phyloP scores from a whole-genome alignment of 2,113 vertebrate species.

The Thamnaconus septentrionalis region DNA sequence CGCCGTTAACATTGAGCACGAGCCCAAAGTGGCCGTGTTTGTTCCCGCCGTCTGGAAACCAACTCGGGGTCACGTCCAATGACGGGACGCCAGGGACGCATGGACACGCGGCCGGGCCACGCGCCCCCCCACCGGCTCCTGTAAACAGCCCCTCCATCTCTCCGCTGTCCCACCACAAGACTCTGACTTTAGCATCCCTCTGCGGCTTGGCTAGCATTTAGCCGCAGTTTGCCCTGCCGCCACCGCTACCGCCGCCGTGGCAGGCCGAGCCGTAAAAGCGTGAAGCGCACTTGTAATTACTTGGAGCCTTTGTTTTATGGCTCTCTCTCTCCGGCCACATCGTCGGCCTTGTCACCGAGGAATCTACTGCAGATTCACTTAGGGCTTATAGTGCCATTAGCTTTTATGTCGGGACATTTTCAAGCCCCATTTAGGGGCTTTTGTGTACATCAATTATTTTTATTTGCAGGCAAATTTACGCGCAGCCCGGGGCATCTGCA shows the following conservation, averaged over 20 bases:
- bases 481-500: conserved; percentile 14
- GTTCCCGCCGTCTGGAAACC: conserved; percentile 59
- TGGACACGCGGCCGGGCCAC: background rate
- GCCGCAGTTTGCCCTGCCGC: background rate
- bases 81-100: conserved; percentile 42
- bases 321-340: conserved; percentile 30
- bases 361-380: conserved; percentile 50
- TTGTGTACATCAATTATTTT: conserved; percentile 55
- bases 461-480: conserved; percentile 35
- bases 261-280: conserved; percentile 21
- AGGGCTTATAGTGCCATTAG: conserved; percentile 51
- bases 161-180: background rate
- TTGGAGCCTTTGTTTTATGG: conserved; percentile 50
- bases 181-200: conserved; percentile 22
- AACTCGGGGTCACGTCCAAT: conserved; percentile 62
- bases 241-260: conserved; percentile 1
- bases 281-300: conserved; percentile 54
- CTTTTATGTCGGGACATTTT: conserved; percentile 58
- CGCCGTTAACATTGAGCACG: conserved; percentile 71
- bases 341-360: conserved; percentile 38
- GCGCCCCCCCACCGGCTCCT: background rate
- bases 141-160: background rate
- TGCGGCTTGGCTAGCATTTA: conserved; percentile 12
- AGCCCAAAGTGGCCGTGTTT: conserved; percentile 63
- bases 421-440: conserved; percentile 54